Evolutionary conservation across 92 coral and sea anemone species (phyloP), one percentile per base, ranked within the genome.

Genomic region (Micromussa lordhowensis): DNA sequence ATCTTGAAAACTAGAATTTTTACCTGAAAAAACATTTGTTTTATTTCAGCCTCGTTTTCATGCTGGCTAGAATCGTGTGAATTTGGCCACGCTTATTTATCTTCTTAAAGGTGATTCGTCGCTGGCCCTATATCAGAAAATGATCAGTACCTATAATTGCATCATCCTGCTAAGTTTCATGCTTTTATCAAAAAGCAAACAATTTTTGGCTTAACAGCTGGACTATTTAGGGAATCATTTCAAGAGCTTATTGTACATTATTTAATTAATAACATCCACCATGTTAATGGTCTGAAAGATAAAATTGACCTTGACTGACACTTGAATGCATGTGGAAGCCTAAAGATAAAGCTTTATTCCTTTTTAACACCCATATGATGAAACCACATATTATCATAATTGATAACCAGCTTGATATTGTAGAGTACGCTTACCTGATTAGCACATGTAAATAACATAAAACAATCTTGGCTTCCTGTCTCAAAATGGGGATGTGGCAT

Each of bases 401-500:
- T 53, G 54, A 49, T 49, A 4, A 15, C 57, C 12, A 1, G 61
- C 61, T 55, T 15, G 12, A 19, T 19, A 55, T 55, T 16, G 24
- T 22, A 24, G 34, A 34, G 44, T 12, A 19, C 18, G 22, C 21
- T 34, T 73, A 73, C 92, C 93, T 95, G 92, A 19, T 92, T 82
- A 24, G 89, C 51, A 44, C 51, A 44, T 44, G 51, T 83, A 24
- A 90, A 81, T 22, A 97, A 38, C 10, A 89, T 79, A 87, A 97
- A 90, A 61, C 68, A 90, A 77, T 91, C 92, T 69, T 97, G 98
- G 86, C 99, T 95, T 28, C 99, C 96, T 69, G 94, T 92, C 84
- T 97, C 99, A 80, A 92, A 95, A 83, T 97, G 99, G 51, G 99
- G 93, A 58, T 87, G 87, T 6, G 97, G 92, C 99, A 97, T 97